These are phyloP conservation scores for Cynopterus brachyotis DNA, from an alignment of 2,113 vertebrate species.

Conservation along the genomic window DNA sequence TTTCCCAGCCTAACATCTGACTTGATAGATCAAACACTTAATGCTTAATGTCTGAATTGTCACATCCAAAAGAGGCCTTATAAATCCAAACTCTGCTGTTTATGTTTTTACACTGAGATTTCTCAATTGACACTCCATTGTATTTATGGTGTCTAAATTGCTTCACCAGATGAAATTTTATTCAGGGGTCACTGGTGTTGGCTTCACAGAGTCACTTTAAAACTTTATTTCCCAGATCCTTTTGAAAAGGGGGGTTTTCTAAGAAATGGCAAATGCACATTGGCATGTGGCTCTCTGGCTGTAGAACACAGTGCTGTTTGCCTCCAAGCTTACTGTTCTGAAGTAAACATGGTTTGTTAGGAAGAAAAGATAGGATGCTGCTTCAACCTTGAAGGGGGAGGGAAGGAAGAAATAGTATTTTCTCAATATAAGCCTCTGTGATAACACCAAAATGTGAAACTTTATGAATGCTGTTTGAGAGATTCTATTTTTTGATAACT, in stretches of 20 bases:
- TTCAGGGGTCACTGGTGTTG: neutral
- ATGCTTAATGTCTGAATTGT: conserved; percentile 41
- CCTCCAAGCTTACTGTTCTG: conserved; percentile 34
- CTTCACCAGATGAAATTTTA: conserved; percentile 48
- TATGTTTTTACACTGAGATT: neutral
- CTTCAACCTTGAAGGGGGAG: conserved; percentile 56
- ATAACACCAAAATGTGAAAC: conserved; percentile 73
- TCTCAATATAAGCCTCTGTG: conserved; percentile 67
- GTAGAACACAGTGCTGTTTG: conserved; percentile 37
- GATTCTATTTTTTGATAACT: conserved; percentile 81
- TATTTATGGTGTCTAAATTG: conserved; percentile 56
- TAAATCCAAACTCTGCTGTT: conserved; percentile 43
- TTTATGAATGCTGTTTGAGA: conserved; percentile 75
- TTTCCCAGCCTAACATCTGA: neutral
- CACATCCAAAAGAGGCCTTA: conserved; percentile 15
- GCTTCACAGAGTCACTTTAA: conserved; percentile 47
- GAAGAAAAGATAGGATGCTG: neutral
- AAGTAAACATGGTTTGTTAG: conserved; percentile 63
- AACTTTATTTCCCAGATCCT: conserved; percentile 51
- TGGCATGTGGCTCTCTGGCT: neutral
- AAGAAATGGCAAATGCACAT: neutral
- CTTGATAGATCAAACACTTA: conserved; percentile 55
- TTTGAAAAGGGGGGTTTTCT: neutral
- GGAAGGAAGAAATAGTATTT: conserved; percentile 65
- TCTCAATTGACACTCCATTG: neutral